These are phyloP conservation scores for Pipistrellus pipistrellus DNA, from an alignment of 2,797 vertebrate genomes.

Conservation along the genomic window DNA sequence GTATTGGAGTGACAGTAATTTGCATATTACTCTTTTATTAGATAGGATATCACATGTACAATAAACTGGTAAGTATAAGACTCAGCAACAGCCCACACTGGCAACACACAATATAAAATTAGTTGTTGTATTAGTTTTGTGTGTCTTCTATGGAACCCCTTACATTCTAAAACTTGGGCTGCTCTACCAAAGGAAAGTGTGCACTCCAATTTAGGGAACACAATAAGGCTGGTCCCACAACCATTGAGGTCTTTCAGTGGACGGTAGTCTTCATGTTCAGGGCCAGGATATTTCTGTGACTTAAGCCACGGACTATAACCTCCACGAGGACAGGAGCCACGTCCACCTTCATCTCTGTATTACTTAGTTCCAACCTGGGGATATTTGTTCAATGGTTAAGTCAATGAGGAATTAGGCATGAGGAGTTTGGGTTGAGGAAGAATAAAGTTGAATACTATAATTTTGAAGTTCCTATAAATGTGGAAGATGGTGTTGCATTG, in stretches of 20 bases:
- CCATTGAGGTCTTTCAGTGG: fast-evolving
- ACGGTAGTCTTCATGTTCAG: neutral
- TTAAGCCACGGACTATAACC: neutral
- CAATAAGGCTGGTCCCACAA: neutral
- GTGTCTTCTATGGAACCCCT: neutral
- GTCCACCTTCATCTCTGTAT: neutral
- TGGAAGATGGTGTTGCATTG: neutral
- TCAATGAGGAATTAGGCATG: neutral
- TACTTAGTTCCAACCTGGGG: neutral
- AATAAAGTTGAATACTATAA: neutral
- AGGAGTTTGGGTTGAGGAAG: neutral
- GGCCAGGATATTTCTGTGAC: neutral
- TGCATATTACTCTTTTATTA: no score
- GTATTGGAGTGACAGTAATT: no score
- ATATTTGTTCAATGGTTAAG: neutral
- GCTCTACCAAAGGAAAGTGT: neutral
- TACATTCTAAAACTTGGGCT: neutral
- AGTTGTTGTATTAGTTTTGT: neutral
- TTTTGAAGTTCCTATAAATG: slow-evolving; percentile 31
- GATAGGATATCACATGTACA: neutral
- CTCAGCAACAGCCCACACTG: neutral
- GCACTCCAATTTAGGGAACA: neutral
- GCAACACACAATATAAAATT: neutral
- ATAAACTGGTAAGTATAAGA: neutral
- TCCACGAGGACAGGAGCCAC: neutral